Base-by-base conservation (phyloP, 2,888 invertebrate species). In the Erebia aethiops region DNA sequence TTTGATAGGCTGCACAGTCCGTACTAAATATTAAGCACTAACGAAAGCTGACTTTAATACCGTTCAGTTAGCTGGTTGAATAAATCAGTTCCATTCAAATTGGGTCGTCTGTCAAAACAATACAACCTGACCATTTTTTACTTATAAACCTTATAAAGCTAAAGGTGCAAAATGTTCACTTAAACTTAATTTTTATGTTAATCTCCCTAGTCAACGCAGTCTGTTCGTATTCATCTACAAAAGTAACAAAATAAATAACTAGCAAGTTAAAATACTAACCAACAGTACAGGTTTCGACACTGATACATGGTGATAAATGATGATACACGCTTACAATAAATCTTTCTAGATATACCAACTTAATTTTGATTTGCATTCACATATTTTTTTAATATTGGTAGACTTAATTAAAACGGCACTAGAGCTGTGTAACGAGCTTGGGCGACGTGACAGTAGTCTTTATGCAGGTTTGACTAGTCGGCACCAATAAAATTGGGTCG, bases 141-240 rank as follows among this genome's bases (percentile, higher is more conserved):
- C 73, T 76, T 74, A 80, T 82, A 83, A 83, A 78, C 86, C 62
- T 62, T 62, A 62, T 88, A 86, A 87, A 84, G 84, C 80, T 86
- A 85, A 85, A 84, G 78, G 84, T 91, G 89, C 87, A 86, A 87
- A 85, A 82, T 82, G 82, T 84, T 84, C 80, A 85, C 90, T 89
- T 90, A 90, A 78, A 82, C 77, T 46, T 82, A 84, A 76, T 82
- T 85, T 86, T 81, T 87, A 87, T 77, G 83, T 90, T 89, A 90
- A 90, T 90, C 89, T 89, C 88, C 86, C 87, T 89, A 88, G 84
- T 83, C 43, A 43, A 54, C 87, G 85, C 89, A 90, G 90, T 92
- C 91, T 87, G 87, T 87, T 89, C 86, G 84, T 87, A 88, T 88
- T 88, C 84, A 87, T 87, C 89, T 90, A 91, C 86, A 87, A 87